A percentile compares a stretch with the other conserved stretches of the same genome.
Conservation (phyloP, 2,797 vertebrate species). For the Sebastes taczanowskii region DNA sequence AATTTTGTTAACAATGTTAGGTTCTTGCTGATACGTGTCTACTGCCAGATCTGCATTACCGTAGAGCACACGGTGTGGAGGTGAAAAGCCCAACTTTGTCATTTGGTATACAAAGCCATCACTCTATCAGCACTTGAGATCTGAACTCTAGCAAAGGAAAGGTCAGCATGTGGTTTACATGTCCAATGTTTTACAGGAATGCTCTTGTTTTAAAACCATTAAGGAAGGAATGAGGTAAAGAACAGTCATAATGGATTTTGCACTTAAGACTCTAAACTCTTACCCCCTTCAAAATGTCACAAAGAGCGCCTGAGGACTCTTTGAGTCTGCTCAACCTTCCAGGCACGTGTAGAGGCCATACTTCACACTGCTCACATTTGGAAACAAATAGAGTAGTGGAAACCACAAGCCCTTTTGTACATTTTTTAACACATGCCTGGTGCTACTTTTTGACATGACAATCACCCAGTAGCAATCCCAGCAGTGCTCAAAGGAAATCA, state of each 20-base stretch:
- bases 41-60: slow-evolving; percentile 14
- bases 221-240: slow-evolving; percentile 58
- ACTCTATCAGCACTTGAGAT: slow-evolving; percentile 38
- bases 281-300: slow-evolving; percentile 22
- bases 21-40: slow-evolving; percentile 31
- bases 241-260: slow-evolving; percentile 35
- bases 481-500: slow-evolving; percentile 52
- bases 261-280: slow-evolving; percentile 20
- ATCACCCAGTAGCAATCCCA: slow-evolving; percentile 37
- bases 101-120: slow-evolving; percentile 28
- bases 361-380: slow-evolving; percentile 33
- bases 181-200: slow-evolving; percentile 25
- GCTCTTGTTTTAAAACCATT: slow-evolving; percentile 46
- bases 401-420: slow-evolving; percentile 37
- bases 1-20: slow-evolving; percentile 26
- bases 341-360: slow-evolving; percentile 33
- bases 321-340: neutral
- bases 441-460: slow-evolving; percentile 49
- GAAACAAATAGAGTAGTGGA: slow-evolving; percentile 47
- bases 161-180: slow-evolving; percentile 33
- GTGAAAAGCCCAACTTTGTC: slow-evolving; percentile 25
- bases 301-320: slow-evolving; percentile 17
- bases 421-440: slow-evolving; percentile 42
- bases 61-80: neutral
- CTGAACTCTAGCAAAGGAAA: slow-evolving; percentile 27